Evolutionary conservation across 2,113 vertebrate species (phyloP).

Genomic region (Clarias macrocephalus): DNA sequence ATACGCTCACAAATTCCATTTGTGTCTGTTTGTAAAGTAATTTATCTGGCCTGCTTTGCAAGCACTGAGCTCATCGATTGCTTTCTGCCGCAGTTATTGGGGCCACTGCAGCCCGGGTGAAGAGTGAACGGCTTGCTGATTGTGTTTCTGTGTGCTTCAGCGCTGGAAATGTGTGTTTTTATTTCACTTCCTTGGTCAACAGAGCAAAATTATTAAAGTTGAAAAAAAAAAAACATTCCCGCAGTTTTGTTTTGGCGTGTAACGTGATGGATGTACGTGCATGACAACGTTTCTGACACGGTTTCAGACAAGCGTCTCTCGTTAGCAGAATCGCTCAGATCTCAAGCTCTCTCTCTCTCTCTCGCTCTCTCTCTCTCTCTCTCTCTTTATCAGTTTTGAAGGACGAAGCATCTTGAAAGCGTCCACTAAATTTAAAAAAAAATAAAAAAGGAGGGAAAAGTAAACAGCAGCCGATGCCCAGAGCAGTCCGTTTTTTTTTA

Average conservation of each 20-base stretch:
- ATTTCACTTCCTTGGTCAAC: not conserved
- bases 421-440: not conserved
- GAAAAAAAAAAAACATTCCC: not conserved
- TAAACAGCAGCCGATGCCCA: not conserved
- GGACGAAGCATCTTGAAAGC: not conserved
- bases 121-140: conserved; percentile 23
- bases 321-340: not conserved
- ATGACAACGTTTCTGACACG: not conserved
- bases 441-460: not conserved
- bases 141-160: conserved; percentile 28
- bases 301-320: not conserved
- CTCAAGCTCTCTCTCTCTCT: not conserved
- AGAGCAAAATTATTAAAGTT: not conserved
- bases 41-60: conserved; percentile 58
- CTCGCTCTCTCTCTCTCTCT: not conserved
- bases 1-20: conserved; percentile 51
- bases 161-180: conserved; percentile 10
- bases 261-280: not conserved
- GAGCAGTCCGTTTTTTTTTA: not conserved
- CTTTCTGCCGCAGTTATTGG: conserved; percentile 60
- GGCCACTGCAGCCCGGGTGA: conserved; percentile 31
- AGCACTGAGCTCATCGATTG: conserved; percentile 52
- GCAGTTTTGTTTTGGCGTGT: not conserved
- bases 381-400: not conserved
- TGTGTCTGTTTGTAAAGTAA: conserved; percentile 54